Evolutionary conservation across 2,888 invertebrate species (phyloP), one percentile per base, ranked within the genome.

Genomic region (Aethes cnicana): DNA sequence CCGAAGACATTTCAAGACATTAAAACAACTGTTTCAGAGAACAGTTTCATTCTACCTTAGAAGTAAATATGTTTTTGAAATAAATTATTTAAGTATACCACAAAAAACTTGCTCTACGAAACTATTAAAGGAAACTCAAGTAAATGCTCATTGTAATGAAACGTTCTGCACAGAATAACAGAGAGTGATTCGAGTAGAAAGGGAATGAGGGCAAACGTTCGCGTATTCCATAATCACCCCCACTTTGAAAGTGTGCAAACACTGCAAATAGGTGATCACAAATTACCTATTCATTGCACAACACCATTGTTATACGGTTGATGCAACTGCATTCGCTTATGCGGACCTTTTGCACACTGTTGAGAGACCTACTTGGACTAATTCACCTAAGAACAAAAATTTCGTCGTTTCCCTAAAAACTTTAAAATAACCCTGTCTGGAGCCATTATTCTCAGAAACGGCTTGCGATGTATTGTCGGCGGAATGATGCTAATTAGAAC

Each of bases 401-500:
- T n/a, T n/a, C n/a, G n/a, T n/a, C n/a, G n/a, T n/a, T n/a, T n/a
- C n/a, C n/a, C n/a, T n/a, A n/a, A n/a, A n/a, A n/a, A n/a, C n/a
- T 14, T n/a, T 32, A 4, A 4, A n/a, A 32, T 3, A 26, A 16
- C 16, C 5, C 17, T 6, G 17, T 42, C 25, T 53, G 9, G 43
- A 57, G 47, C n/a, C 7, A 58, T 55, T 41, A 49, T 64, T 67
- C 66, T 46, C 18, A 62, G 69, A 63, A 71, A 7, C 37, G 35
- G 55, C 66, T 63, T 62, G 63, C 64, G 53, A 58, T 53, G 56
- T 59, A 58, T 57, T 66, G 74, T 66, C 66, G 70, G 70, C 66
- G 52, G 64, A 65, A 64, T 63, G 56, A 54, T 57, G 54, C 61
- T 67, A 74, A 75, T 75, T 74, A 68, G 63, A 61, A 55, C 54